Evolutionary conservation across 2,888 invertebrate genomes (phyloP).

Genomic region (Drosophila vallismaia): DNA sequence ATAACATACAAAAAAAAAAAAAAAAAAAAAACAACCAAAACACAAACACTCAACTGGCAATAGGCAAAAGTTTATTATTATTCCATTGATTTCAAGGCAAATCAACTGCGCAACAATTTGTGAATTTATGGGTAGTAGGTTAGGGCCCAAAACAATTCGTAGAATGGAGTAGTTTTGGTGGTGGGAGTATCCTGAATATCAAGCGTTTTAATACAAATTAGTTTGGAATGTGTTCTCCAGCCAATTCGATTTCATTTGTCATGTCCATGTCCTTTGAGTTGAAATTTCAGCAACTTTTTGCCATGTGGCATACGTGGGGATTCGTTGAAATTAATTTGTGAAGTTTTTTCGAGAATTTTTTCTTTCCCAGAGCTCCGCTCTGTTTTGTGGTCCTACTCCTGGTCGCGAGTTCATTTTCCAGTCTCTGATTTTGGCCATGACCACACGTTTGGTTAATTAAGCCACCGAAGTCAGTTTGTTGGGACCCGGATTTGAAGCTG

Average conservation of each 20-base stretch:
- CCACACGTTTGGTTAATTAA: conserved; percentile 37
- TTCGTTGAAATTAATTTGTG: conserved; percentile 32
- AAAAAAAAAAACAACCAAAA: background rate
- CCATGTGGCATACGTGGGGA: conserved; percentile 31
- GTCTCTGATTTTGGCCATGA: conserved; percentile 34
- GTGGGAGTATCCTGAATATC: conserved; percentile 17
- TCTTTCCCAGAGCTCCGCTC: background rate
- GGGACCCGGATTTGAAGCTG: conserved; percentile 18
- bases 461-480: conserved; percentile 13
- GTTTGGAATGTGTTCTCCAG: conserved; percentile 45
- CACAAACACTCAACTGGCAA: conserved; percentile 32
- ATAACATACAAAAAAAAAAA: conserved; percentile 9
- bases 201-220: conserved; percentile 62
- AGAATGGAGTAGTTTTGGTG: conserved; percentile 1
- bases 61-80: conserved; percentile 65
- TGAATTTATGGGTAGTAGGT: conserved; percentile 9
- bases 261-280: conserved; percentile 9
- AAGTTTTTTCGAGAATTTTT: conserved; percentile 9
- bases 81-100: conserved; percentile 40
- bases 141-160: background rate
- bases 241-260: conserved; percentile 33
- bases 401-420: conserved; percentile 37
- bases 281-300: conserved; percentile 27
- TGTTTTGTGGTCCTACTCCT: conserved; percentile 17
- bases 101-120: conserved; percentile 44